Evolutionary conservation across 2,113 vertebrate species (phyloP).

Genomic region (Hemiscyllium ocellatum): DNA sequence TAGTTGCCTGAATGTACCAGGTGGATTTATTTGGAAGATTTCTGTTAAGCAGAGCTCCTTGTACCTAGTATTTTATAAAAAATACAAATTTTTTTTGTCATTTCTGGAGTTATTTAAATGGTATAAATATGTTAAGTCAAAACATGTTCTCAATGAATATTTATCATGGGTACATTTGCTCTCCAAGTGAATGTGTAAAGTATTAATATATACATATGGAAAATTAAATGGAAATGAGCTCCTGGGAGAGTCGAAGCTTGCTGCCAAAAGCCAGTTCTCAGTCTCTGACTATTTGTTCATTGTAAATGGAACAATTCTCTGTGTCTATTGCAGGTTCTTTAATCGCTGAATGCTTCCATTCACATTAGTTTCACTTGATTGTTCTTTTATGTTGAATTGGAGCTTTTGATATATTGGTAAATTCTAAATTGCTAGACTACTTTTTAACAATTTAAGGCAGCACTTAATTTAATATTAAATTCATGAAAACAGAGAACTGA

Average conservation of each 20-base stretch:
- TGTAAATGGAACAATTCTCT: not conserved
- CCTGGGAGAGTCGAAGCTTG: not conserved
- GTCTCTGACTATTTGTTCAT: not conserved
- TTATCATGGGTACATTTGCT: not conserved
- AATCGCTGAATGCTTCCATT: not conserved
- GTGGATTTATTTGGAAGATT: not conserved
- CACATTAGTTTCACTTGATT: not conserved
- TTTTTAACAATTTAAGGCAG: not conserved
- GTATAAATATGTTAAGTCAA: not conserved
- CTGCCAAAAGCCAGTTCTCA: not conserved
- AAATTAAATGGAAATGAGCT: not conserved
- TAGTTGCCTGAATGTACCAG: no score
- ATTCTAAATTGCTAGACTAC: not conserved
- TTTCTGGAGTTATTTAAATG: not conserved
- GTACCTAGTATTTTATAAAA: not conserved
- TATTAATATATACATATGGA: slow-evolving; percentile 6
- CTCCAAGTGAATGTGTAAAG: not conserved
- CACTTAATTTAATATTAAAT: not conserved
- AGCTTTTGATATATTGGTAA: not conserved
- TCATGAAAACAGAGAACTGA: not conserved
- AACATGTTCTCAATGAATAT: slow-evolving; percentile 14
- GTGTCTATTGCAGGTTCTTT: not conserved
- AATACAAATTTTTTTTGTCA: not conserved
- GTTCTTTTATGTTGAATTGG: not conserved
- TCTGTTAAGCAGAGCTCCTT: not conserved